Evolutionary conservation across 2,888 invertebrate species (phyloP).

Genomic region (Ceratothoa steindachneri): DNA sequence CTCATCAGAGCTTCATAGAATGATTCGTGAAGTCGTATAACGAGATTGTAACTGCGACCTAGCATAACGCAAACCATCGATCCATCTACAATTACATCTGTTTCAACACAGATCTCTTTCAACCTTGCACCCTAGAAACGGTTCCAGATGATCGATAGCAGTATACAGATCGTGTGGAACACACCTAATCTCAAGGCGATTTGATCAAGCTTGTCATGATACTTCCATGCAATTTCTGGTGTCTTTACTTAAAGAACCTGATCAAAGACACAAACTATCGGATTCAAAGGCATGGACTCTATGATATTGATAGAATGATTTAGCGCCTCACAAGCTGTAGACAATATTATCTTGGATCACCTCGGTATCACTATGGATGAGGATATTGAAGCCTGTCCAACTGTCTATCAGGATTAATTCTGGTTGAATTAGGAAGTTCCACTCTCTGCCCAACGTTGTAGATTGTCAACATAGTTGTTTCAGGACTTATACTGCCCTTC

Average conservation of each 20-base stretch:
- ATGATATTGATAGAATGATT: not conserved
- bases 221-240: not conserved
- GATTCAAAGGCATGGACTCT: not conserved
- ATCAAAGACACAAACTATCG: not conserved
- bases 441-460: no score
- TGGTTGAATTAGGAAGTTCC: no score
- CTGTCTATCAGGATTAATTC: no score
- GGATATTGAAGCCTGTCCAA: not conserved
- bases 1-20: not conserved
- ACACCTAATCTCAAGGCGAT: not conserved
- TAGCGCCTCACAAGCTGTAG: not conserved
- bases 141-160: not conserved
- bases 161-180: no score
- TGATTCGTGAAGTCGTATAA: not conserved
- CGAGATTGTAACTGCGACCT: not conserved
- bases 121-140: not conserved
- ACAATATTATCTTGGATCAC: not conserved
- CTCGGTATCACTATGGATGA: not conserved
- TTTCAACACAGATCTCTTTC: not conserved
- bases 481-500: no score
- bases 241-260: not conserved
- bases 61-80: no score
- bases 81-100: no score
- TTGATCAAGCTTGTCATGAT: not conserved
- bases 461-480: no score